Evolutionary conservation across 2,888 invertebrate species (phyloP), one percentile per base, ranked within the genome.

Genomic region (Dioctria rufipes): DNA sequence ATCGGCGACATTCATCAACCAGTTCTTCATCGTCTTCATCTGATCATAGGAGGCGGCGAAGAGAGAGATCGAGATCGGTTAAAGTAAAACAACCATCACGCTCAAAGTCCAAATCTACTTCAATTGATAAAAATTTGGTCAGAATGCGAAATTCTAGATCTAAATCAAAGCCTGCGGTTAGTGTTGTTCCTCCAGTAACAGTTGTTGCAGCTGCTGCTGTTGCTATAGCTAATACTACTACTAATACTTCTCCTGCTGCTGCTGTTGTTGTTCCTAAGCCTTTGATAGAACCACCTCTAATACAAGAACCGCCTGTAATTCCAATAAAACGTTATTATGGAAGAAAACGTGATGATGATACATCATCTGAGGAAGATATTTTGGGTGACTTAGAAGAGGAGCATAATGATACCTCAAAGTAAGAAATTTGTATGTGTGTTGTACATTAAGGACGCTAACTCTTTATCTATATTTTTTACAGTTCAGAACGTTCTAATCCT

Each of bases 241-340:
- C 25, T 25, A 25, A 25, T 25, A 69, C 9, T 25, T 65, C 8
- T 63, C 54, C 54, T 11, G 11, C 6, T 11, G 11, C 11, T 6
- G 54, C 6, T 4, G 11, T n/a, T 54, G 6, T 4, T 54, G 54
- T 54, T 54, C 25, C 25, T 25, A 25, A 25, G 2, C 25, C 25
- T 25, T 25, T 25, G 25, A 25, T 80, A 46, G 73, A 69, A 5
- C 25, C 25, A 25, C 25, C 25, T 25, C 25, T 2, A 25, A 25
- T 25, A 25, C 80, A 9, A 42, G 54, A 73, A 67, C 61, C 80
- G 80, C 81, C 79, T 43, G 88, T 86, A 82, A 85, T 89, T 4
- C 88, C 90, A 2, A 85, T 91, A 2, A 90, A 91, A 79, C 89
- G 92, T 80, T 92, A 92, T 85, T 92, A 92, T 84, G 92, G 92